phyloP scores from a whole-genome alignment of 2,797 vertebrate species.

The Darevskia nairensis region DNA sequence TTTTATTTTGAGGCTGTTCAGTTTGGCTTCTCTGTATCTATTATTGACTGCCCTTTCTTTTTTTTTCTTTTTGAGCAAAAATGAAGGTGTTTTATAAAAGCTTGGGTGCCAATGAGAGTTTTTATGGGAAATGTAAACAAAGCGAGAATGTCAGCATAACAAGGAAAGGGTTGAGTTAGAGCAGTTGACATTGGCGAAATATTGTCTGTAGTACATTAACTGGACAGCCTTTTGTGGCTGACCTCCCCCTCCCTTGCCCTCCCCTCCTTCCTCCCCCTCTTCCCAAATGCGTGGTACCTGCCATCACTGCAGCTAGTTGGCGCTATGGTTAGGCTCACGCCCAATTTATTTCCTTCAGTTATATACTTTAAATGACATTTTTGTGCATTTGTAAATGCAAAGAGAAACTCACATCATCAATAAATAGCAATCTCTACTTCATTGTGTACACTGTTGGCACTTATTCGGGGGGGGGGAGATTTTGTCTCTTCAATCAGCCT shows the following conservation, averaged over 20 bases:
- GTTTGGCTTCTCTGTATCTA: conserved; percentile 93
- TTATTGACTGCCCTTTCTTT: conserved; percentile 86
- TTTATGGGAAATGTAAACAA: conserved; percentile 83
- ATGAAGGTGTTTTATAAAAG: conserved; percentile 94
- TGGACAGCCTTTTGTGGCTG: conserved; percentile 78
- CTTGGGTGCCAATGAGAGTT: conserved; percentile 87
- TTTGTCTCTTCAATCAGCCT: conserved; percentile 81
- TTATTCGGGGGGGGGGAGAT: conserved; percentile 80
- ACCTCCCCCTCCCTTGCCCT: conserved; percentile 64
- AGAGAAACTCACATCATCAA: conserved; percentile 84
- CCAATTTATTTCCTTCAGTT: conserved; percentile 79
- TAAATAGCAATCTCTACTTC: conserved; percentile 94
- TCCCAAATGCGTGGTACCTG: conserved; percentile 64
- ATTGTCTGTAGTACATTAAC: conserved; percentile 73
- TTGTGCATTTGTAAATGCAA: conserved; percentile 91
- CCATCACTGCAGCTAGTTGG: conserved; percentile 84
- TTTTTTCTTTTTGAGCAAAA: conserved; percentile 80
- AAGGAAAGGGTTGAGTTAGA: conserved; percentile 77
- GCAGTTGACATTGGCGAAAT: conserved; percentile 75
- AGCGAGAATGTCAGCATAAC: conserved; percentile 82
- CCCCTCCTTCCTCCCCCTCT: conserved; percentile 36
- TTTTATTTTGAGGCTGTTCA: conserved; percentile 91
- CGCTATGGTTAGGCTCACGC: conserved; percentile 87
- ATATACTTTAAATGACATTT: conserved; percentile 81
- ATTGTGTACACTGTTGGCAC: conserved; percentile 92